Percentiles rank a stretch among this genome's conserved stretches.
These are phyloP conservation scores for Drosophila kurseongensis DNA, from an alignment of 1,140 invertebrate genomes.

Conservation along the genomic window DNA sequence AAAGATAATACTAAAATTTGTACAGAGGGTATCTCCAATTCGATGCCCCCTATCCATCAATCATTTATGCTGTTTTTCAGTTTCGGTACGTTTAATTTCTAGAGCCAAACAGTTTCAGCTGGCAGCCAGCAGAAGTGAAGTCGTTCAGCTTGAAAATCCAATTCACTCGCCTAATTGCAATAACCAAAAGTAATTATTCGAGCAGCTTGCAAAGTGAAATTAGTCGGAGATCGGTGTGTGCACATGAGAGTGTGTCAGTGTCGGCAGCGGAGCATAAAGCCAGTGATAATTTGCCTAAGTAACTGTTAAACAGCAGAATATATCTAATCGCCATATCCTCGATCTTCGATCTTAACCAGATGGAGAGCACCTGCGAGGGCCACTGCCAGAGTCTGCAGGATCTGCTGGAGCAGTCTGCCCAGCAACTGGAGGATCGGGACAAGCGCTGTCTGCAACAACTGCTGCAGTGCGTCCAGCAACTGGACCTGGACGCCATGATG, in stretches of 20 bases:
- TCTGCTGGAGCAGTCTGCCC: slow-evolving; percentile 54
- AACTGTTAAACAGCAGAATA: slow-evolving; percentile 16
- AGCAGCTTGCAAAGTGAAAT: slow-evolving; percentile 63
- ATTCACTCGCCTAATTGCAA: slow-evolving; percentile 73
- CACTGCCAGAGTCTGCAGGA: slow-evolving; percentile 65
- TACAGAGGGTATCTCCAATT: slow-evolving; percentile 4
- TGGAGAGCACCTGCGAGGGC: slow-evolving; percentile 75
- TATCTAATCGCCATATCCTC: not conserved
- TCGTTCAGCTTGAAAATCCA: slow-evolving; percentile 79
- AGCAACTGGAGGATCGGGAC: slow-evolving; percentile 85
- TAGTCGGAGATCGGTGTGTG: slow-evolving; percentile 36
- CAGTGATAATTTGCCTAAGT: slow-evolving; percentile 36
- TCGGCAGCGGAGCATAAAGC: slow-evolving; percentile 37
- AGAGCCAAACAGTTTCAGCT: slow-evolving; percentile 55
- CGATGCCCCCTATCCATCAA: not conserved
- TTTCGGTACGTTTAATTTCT: slow-evolving; percentile 62
- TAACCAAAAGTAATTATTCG: slow-evolving; percentile 60
- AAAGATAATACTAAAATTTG: not conserved
- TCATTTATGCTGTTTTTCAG: slow-evolving; percentile 30
- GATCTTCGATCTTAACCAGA: slow-evolving; percentile 34
- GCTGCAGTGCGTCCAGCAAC: slow-evolving; percentile 86
- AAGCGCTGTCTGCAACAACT: slow-evolving; percentile 86
- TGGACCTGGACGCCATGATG: slow-evolving; percentile 85
- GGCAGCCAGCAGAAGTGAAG: slow-evolving; percentile 38
- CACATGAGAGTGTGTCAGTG: slow-evolving; percentile 31